Conservation (phyloP, 2,888 invertebrate genomes). For the Lepetodrilus schrolli region DNA sequence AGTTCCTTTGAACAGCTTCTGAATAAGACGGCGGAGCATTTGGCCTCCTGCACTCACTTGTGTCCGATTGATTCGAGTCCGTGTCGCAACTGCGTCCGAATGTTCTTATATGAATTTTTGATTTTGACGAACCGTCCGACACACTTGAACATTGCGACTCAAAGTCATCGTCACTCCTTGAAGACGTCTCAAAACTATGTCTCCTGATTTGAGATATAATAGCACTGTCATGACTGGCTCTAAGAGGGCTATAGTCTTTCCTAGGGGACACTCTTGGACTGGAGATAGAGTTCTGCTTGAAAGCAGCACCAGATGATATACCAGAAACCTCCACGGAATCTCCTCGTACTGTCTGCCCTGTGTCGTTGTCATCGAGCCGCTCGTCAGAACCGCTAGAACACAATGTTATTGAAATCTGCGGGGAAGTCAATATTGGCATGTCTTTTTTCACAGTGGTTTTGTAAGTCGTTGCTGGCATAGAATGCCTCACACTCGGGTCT, state of each 20-base stretch:
- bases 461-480: background rate
- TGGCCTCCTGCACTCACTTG: conserved; percentile 49
- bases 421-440: conserved; percentile 7
- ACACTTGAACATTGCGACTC: background rate
- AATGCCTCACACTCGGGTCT: conserved; percentile 9
- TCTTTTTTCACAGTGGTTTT: conserved; percentile 32
- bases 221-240: conserved; percentile 55
- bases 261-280: conserved; percentile 41
- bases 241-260: conserved; percentile 44
- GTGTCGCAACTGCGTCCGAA: background rate
- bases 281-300: conserved; percentile 53
- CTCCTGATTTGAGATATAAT: conserved; percentile 48
- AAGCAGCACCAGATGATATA: conserved; percentile 38
- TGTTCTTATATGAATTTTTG: background rate
- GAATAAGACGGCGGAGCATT: conserved; percentile 67
- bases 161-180: conserved; percentile 11
- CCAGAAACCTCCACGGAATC: conserved; percentile 22
- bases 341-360: background rate
- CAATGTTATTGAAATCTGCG: conserved; percentile 34
- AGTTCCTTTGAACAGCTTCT: conserved; percentile 65
- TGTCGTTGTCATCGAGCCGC: conserved; percentile 39
- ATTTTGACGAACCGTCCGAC: background rate
- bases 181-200: conserved; percentile 35
- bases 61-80: conserved; percentile 30
- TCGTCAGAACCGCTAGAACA: conserved; percentile 39